Base-by-base conservation (phyloP, 2,113 vertebrate species). In the Oreotragus oreotragus region DNA sequence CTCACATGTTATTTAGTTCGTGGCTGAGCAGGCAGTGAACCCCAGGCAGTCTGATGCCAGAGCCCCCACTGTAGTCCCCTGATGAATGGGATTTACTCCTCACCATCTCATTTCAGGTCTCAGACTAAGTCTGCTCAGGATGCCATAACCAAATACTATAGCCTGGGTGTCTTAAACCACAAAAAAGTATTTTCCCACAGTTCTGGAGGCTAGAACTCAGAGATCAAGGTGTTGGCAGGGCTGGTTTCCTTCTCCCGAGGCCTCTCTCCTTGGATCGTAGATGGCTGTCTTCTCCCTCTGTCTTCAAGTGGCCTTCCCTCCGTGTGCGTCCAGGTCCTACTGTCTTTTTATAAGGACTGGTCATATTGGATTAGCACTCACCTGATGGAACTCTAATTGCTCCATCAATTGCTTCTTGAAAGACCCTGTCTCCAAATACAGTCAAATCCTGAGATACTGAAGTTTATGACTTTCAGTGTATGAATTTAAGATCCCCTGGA, bases 51-150 rank as follows among this genome's bases (percentile, higher is more conserved):
- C 43, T 47, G 62, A 87, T 3, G 33, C 14, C 39, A 39, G 23
- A 33, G 14, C 28, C 19, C 2, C 10, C 2, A 5, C 21, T 36
- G 21, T 55, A 45, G 60, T 43, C 21, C 2, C 1, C 47, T 6
- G 21, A 12, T 0, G 8, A 13, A 5, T 11, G 10, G 23, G 10
- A 76, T 28, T 57, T 2, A 0, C 28, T 83, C 62, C 55, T 70
- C 39, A 39, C 33, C 5, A 16, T 51, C 10, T 36, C 39, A 5
- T 16, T n/a, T 25, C 30, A 1, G 3, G 33, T 51, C 27, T 60
- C 51, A 49, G 33, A 33, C 0, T 23, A 16, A 27, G 33, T 90
- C n/a, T n/a, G 64, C n/a, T 51, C 9, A 3, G 33, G 45, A 21
- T n/a, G 33, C 60, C 47, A 1, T 39, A 17, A 80, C 16, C 11